Percentiles rank a stretch among this genome's conserved stretches.
These are phyloP conservation scores for Hydrophis major DNA, from an alignment of 2,797 vertebrate species.

Conservation along the genomic window DNA sequence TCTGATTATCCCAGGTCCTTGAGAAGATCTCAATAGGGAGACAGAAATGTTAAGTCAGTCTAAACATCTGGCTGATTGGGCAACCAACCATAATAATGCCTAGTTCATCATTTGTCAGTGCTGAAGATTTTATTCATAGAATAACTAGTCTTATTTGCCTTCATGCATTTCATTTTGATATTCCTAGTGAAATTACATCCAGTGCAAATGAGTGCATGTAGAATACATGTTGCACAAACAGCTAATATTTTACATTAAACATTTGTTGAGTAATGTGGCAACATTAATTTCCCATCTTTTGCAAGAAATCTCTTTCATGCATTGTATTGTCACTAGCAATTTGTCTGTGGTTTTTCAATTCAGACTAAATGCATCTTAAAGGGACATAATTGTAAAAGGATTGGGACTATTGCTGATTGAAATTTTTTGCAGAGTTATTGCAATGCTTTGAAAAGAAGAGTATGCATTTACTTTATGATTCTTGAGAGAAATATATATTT, in stretches of 20 bases:
- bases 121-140: slow-evolving; percentile 23
- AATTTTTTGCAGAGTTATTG: slow-evolving; percentile 20
- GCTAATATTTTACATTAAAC: slow-evolving; percentile 58
- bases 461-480: neutral
- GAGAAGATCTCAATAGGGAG: no score
- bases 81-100: neutral
- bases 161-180: slow-evolving; percentile 40
- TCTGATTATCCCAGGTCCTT: no score
- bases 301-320: slow-evolving; percentile 69
- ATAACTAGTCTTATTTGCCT: slow-evolving; percentile 11
- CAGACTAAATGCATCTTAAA: slow-evolving; percentile 59
- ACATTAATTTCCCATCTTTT: slow-evolving; percentile 69
- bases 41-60: no score
- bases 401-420: slow-evolving; percentile 19
- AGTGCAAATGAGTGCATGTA: slow-evolving; percentile 47
- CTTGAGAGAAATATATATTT: neutral
- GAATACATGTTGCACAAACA: slow-evolving; percentile 61
- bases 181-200: slow-evolving; percentile 55
- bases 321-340: slow-evolving; percentile 63
- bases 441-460: slow-evolving; percentile 25
- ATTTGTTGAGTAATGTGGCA: slow-evolving; percentile 62
- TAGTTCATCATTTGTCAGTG: neutral
- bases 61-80: neutral
- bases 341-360: slow-evolving; percentile 66
- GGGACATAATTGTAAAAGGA: slow-evolving; percentile 57